Percentiles rank a stretch among this genome's conserved stretches.
These are phyloP conservation scores for Phasianus colchicus DNA, from an alignment of 2,113 vertebrate genomes.

Conservation along the genomic window DNA sequence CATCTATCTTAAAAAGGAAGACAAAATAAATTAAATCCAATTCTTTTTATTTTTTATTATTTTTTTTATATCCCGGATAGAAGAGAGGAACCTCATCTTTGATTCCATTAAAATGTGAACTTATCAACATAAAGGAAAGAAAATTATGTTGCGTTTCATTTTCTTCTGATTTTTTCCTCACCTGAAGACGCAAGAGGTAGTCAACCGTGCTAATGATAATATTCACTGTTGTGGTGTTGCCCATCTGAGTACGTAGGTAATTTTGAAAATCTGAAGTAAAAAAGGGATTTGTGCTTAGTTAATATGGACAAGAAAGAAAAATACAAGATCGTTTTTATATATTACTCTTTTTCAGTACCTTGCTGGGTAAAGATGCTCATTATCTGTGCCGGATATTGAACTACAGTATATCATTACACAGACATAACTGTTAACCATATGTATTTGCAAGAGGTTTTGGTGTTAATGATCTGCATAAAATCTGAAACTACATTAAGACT, in stretches of 20 bases:
- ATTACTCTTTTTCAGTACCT: neutral
- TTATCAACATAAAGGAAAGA: neutral
- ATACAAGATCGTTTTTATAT: neutral
- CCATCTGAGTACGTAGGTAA: constrained; percentile 96
- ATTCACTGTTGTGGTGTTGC: constrained; percentile 97
- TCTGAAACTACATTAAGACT: neutral
- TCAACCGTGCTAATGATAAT: constrained; percentile 98
- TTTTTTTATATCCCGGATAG: neutral
- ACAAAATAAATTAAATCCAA: neutral
- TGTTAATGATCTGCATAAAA: neutral
- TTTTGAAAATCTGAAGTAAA: constrained; percentile 93
- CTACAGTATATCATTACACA: neutral
- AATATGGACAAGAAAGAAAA: neutral
- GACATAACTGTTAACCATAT: neutral
- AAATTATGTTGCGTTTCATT: neutral
- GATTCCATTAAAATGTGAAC: neutral
- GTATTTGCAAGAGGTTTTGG: neutral
- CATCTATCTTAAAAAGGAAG: neutral
- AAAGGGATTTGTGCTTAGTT: constrained; percentile 12
- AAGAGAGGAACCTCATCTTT: neutral
- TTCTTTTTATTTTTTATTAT: neutral
- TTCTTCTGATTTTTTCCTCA: constrained; percentile 48
- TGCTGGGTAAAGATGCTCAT: neutral
- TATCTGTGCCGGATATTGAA: neutral
- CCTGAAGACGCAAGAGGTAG: constrained; percentile 96